Percentiles rank a stretch among this genome's conserved stretches.
Evolutionary conservation across 2,888 invertebrate genomes (phyloP).

Genomic region (Thumatha senex): DNA sequence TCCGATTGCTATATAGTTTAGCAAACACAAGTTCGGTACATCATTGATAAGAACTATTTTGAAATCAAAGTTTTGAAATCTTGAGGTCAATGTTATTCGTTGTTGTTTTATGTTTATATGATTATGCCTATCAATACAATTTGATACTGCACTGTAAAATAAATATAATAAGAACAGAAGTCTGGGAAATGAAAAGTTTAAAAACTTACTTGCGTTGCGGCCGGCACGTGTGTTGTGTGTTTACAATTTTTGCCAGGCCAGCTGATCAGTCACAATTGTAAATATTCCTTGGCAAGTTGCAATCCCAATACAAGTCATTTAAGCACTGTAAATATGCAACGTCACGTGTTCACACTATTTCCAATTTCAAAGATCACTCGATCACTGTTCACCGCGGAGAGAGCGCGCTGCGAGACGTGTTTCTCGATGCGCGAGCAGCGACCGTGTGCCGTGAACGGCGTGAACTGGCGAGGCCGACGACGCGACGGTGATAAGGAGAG

Average conservation of each 20-base stretch:
- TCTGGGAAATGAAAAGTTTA: slow-evolving; percentile 25
- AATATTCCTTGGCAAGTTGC: slow-evolving; percentile 46
- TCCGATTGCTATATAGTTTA: too few species aligned
- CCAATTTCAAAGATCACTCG: slow-evolving; percentile 52
- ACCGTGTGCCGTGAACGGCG: slow-evolving; percentile 63
- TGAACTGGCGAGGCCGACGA: neutral
- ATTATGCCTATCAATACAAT: slow-evolving; percentile 8
- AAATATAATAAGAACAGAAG: slow-evolving; percentile 2
- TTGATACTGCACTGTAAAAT: slow-evolving; percentile 10
- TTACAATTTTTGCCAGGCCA: slow-evolving; percentile 72
- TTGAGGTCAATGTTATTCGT: neutral
- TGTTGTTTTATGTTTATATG: too few species aligned
- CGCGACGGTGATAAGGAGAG: slow-evolving; percentile 68
- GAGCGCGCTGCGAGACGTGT: slow-evolving; percentile 56
- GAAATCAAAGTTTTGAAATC: neutral
- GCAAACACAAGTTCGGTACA: too few species aligned
- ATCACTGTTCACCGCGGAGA: slow-evolving; percentile 47
- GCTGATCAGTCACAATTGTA: slow-evolving; percentile 55
- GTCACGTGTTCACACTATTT: slow-evolving; percentile 56
- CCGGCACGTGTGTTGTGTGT: slow-evolving; percentile 74
- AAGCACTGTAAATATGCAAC: slow-evolving; percentile 48
- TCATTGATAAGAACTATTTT: neutral
- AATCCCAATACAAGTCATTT: slow-evolving; percentile 44
- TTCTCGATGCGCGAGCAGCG: slow-evolving; percentile 72
- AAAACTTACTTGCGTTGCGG: slow-evolving; percentile 74